Evolutionary conservation across 1,140 invertebrate species (phyloP), one percentile per base, ranked within the genome.

Genomic region (Tetranychus cinnabarinus): DNA sequence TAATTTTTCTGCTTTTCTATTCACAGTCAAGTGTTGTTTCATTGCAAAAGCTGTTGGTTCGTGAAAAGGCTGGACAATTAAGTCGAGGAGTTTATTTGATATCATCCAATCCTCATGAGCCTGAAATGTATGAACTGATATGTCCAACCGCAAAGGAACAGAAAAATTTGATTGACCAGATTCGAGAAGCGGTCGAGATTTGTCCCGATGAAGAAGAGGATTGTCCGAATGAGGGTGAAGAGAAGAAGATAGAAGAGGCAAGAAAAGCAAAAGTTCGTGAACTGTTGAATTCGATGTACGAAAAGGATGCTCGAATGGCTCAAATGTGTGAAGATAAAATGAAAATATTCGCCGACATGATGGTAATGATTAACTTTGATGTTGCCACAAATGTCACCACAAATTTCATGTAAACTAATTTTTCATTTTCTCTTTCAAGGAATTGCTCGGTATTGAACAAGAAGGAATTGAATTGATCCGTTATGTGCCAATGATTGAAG

Each of bases 81-180:
- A 86, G 85, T 8, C 77, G 83, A 2, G 85, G 85, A 1, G 83
- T 92, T 66, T 91, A 91, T 73, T 76, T 92, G 35, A 89, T 92
- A 66, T 71, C 70, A 52, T 85, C 83, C 54, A 86, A 86, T 69
- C 83, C 85, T 1, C 77, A 78, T 1, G 83, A 86, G 66, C 88
- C 89, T 0, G 91, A 93, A 74, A 93, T 95, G 89, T 93, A 92
- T 70, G 89, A 95, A 71, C 74, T 96, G 15, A 83, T 91, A 68
- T 86, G 91, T 62, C 80, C 83, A 64, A 83, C 85, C 52, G 85
- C 86, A 13, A 85, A 86, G 69, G 86, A 56, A 63, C 86, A 88
- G 68, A 81, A 84, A 66, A 72, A 80, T 1, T 95, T 90, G 90
- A 87, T 93, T 65, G 78, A 83, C 66, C 79, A 82, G 8, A 84